These are phyloP conservation scores for Hydrozoanthus gracilis DNA, from an alignment of 92 coral and sea anemone genomes.

Conservation along the genomic window DNA sequence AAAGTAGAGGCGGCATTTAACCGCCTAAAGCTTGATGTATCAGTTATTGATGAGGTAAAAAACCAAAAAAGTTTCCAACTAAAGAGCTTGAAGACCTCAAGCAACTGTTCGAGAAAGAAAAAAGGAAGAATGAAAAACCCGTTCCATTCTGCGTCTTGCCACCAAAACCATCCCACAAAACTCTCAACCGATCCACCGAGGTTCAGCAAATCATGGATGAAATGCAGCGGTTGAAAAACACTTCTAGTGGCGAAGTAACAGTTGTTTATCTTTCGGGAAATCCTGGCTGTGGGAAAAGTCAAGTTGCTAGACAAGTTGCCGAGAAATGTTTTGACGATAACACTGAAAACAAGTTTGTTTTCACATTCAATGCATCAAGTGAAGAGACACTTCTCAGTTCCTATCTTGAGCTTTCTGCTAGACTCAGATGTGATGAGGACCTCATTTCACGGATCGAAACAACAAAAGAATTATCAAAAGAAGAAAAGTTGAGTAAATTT, in stretches of 20 bases:
- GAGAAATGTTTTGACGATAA: background rate
- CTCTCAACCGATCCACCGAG: background rate
- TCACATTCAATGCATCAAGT: constrained; percentile 56
- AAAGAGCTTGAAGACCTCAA: background rate
- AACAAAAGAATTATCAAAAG: constrained; percentile 28
- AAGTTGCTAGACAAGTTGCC: too few relatives aligned
- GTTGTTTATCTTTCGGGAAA: too few relatives aligned
- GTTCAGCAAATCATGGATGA: background rate
- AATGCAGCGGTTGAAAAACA: background rate
- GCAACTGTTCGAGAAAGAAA: too few relatives aligned
- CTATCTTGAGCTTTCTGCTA: constrained; percentile 42
- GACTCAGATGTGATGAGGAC: constrained; percentile 44
- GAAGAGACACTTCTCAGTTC: constrained; percentile 51
- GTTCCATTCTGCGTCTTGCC: constrained; percentile 33
- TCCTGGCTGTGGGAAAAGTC: too few relatives aligned
- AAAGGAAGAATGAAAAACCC: constrained; percentile 4
- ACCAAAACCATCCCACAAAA: constrained; percentile 31
- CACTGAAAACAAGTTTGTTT: constrained; percentile 25
- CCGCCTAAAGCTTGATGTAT: constrained; percentile 1
- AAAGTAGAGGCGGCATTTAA: constrained; percentile 41
- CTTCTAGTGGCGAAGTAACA: constrained; percentile 17
- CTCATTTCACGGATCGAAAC: constrained; percentile 31
- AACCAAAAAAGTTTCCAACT: too few relatives aligned
- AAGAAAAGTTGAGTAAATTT: constrained; percentile 35
- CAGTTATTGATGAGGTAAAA: constrained; percentile 26